A percentile compares a stretch with the other conserved stretches of the same genome.
Evolutionary conservation across 2,888 invertebrate species (phyloP).

Genomic region (Fragum fragum): DNA sequence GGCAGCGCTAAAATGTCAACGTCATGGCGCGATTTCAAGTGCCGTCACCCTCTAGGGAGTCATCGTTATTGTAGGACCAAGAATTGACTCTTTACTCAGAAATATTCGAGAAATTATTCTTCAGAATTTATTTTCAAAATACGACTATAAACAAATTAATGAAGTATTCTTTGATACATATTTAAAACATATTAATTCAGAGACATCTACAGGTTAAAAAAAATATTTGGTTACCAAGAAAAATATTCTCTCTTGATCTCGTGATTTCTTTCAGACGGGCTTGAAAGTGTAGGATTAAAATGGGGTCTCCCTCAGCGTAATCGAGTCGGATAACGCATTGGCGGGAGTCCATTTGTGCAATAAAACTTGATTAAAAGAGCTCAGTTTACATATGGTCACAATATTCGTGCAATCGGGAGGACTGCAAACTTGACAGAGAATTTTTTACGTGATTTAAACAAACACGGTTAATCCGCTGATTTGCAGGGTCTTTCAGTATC

Average conservation of each 20-base stretch:
- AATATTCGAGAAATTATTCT: too few species aligned
- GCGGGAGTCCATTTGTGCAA: constrained; percentile 62
- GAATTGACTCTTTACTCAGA: background rate
- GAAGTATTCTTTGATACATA: too few species aligned
- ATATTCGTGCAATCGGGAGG: constrained; percentile 19
- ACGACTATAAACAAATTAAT: too few species aligned
- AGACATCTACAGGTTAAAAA: too few species aligned
- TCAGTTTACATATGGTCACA: constrained; percentile 65
- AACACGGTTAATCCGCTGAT: constrained; percentile 48
- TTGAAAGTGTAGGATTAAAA: too few species aligned
- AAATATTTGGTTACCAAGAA: too few species aligned
- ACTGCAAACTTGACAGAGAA: background rate
- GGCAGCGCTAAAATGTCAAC: background rate
- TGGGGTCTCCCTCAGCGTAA: constrained; percentile 29
- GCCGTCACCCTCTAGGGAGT: constrained; percentile 35
- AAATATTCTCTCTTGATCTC: too few species aligned
- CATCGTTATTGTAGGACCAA: constrained; percentile 27
- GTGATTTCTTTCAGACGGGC: too few species aligned
- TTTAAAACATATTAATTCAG: too few species aligned
- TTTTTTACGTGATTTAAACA: constrained; percentile 35
- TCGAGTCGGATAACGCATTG: constrained; percentile 48
- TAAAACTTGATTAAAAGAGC: constrained; percentile 69
- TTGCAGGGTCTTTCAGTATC: constrained; percentile 33
- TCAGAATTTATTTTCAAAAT: too few species aligned
- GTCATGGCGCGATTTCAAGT: constrained; percentile 26